These are phyloP conservation scores for Eumacrocentrus americanus DNA, from an alignment of 2,888 invertebrate genomes.

Conservation along the genomic window DNA sequence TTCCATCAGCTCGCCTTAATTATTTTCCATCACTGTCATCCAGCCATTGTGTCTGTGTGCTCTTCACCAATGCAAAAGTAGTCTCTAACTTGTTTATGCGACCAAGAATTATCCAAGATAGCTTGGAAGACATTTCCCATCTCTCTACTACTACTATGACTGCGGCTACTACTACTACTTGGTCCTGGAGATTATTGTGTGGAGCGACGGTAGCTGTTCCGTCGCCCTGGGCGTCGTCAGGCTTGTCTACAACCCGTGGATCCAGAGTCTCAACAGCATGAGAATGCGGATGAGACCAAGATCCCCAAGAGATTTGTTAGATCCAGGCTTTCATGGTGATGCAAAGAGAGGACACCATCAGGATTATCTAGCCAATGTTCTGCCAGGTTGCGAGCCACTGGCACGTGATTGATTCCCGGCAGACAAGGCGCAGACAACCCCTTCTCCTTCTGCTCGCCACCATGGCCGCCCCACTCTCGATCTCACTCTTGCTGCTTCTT, in stretches of 20 bases:
- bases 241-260: slow-evolving; percentile 19
- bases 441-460: slow-evolving; percentile 39
- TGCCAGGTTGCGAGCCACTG: slow-evolving; percentile 41
- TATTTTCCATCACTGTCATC: slow-evolving; percentile 54
- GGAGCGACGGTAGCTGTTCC: slow-evolving; percentile 46
- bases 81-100: too few relatives aligned
- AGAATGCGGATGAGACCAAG: background rate
- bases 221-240: slow-evolving; percentile 47
- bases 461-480: slow-evolving; percentile 38
- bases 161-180: background rate
- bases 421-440: slow-evolving; percentile 59
- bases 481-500: slow-evolving; percentile 49
- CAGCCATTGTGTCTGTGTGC: slow-evolving; percentile 45
- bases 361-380: background rate
- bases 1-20: slow-evolving; percentile 44
- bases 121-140: too few relatives aligned
- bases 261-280: background rate
- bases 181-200: slow-evolving; percentile 39
- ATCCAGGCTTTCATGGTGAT: background rate
- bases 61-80: slow-evolving; percentile 23
- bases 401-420: slow-evolving; percentile 55
- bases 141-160: background rate
- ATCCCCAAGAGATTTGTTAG: background rate
- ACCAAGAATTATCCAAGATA: too few relatives aligned
- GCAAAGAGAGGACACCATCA: background rate